phyloP scores from a whole-genome alignment of 2,888 invertebrate genomes.

The Oligia latruncula region DNA sequence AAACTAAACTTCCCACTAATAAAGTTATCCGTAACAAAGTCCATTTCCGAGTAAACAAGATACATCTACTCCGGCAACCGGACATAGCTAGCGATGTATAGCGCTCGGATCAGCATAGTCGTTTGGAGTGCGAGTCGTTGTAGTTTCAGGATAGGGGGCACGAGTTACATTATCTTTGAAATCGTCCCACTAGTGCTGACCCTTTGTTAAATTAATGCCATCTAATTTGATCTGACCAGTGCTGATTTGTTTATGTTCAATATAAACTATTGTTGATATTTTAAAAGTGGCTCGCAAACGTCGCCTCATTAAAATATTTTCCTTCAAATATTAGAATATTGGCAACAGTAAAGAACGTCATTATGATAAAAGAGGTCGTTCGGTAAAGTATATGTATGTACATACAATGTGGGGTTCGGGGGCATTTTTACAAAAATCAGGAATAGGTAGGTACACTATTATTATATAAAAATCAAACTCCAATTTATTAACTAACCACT shows the following conservation, averaged over 20 bases:
- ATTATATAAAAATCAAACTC: slow-evolving; percentile 20
- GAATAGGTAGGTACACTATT: slow-evolving; percentile 11
- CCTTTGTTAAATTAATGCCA: slow-evolving; percentile 52
- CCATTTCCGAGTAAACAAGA: slow-evolving; percentile 75
- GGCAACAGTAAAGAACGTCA: background rate
- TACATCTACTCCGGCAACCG: slow-evolving; percentile 63
- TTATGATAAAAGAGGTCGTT: slow-evolving; percentile 43
- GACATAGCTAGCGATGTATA: slow-evolving; percentile 69
- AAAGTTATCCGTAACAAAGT: slow-evolving; percentile 76
- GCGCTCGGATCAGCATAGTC: slow-evolving; percentile 66
- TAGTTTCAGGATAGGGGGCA: slow-evolving; percentile 41
- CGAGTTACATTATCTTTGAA: slow-evolving; percentile 59
- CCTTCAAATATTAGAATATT: slow-evolving; percentile 27
- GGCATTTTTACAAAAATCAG: slow-evolving; percentile 43
- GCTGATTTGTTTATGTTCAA: slow-evolving; percentile 26
- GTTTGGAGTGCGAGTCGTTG: slow-evolving; percentile 54
- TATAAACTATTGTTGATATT: slow-evolving; percentile 14
- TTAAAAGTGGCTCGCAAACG: background rate
- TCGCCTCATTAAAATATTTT: slow-evolving; percentile 15
- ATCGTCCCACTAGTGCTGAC: slow-evolving; percentile 42
- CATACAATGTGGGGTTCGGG: slow-evolving; percentile 38
- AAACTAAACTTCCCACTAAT: slow-evolving; percentile 77
- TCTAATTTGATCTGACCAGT: slow-evolving; percentile 22
- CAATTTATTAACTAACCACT: background rate
- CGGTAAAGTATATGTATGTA: slow-evolving; percentile 45